Percentiles rank a stretch among this genome's conserved stretches.
These are phyloP conservation scores for Conopomorpha cramerella DNA, from an alignment of 1,140 invertebrate genomes.

Conservation along the genomic window DNA sequence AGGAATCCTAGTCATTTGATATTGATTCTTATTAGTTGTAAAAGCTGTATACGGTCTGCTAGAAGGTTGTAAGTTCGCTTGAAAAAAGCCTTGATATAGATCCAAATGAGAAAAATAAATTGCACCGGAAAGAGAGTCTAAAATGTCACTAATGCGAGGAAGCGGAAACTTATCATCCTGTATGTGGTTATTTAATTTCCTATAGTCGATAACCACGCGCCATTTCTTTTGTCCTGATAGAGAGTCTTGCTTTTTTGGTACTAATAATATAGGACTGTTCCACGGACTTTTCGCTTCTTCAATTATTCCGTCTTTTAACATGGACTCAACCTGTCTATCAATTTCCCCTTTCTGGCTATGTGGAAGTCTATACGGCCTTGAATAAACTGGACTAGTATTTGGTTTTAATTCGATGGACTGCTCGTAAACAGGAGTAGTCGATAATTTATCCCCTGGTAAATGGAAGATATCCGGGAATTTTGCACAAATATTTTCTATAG, in stretches of 20 bases:
- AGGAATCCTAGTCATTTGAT: not conserved
- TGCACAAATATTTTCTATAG: not conserved
- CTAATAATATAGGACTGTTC: not conserved
- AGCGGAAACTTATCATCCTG: not conserved
- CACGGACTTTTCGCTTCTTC: not conserved
- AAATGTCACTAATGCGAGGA: not conserved
- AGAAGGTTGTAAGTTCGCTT: not conserved
- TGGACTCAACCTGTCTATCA: not conserved
- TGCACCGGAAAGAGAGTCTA: not conserved
- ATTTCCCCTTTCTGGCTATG: not conserved
- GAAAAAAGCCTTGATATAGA: not conserved
- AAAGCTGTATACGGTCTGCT: not conserved
- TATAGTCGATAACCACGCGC: not conserved
- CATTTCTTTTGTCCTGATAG: not conserved
- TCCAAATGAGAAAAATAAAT: not conserved
- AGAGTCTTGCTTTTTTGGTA: not conserved
- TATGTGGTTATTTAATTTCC: not conserved
- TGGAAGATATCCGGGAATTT: not conserved
- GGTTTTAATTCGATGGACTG: not conserved
- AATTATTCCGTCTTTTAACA: not conserved
- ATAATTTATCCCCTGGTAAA: not conserved
- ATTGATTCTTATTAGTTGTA: not conserved
- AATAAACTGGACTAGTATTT: not conserved
- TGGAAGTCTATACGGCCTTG: not conserved
- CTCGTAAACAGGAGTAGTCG: not conserved